Evolutionary conservation across 2,113 vertebrate genomes (phyloP).

Genomic region (Athene noctua): DNA sequence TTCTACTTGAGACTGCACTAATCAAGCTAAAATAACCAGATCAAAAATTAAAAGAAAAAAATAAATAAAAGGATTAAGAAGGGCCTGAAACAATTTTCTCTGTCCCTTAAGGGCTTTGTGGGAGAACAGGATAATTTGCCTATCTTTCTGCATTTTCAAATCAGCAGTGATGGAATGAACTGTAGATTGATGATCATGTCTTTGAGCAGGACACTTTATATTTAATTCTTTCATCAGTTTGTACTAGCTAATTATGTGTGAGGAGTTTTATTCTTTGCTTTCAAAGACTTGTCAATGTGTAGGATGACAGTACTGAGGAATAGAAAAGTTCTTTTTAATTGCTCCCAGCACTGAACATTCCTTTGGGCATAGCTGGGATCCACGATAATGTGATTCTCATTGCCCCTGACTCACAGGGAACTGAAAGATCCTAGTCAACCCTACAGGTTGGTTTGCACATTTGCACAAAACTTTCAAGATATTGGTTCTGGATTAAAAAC

Average conservation of each 20-base stretch:
- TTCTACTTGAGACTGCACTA: not conserved
- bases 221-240: conserved; percentile 62
- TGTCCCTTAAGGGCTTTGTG: not conserved
- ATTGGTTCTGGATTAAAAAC: not conserved
- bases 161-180: conserved; percentile 1
- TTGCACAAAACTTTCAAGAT: not conserved
- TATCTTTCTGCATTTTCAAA: conserved; percentile 27
- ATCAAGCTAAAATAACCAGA: not conserved
- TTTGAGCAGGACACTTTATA: conserved; percentile 50
- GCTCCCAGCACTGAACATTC: not conserved
- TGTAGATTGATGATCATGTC: conserved; percentile 29
- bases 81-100: not conserved
- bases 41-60: not conserved
- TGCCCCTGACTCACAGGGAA: not conserved
- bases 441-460: not conserved
- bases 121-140: not conserved
- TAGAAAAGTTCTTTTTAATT: conserved; percentile 49
- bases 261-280: conserved; percentile 63
- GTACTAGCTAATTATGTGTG: conserved; percentile 59
- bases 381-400: conserved; percentile 1
- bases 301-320: conserved; percentile 38
- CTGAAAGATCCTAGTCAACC: not conserved
- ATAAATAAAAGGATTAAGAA: not conserved
- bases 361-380: conserved; percentile 22
- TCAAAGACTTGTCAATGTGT: conserved; percentile 61